Evolutionary conservation across 2,888 invertebrate species (phyloP).

Genomic region (Ectemnius lituratus): DNA sequence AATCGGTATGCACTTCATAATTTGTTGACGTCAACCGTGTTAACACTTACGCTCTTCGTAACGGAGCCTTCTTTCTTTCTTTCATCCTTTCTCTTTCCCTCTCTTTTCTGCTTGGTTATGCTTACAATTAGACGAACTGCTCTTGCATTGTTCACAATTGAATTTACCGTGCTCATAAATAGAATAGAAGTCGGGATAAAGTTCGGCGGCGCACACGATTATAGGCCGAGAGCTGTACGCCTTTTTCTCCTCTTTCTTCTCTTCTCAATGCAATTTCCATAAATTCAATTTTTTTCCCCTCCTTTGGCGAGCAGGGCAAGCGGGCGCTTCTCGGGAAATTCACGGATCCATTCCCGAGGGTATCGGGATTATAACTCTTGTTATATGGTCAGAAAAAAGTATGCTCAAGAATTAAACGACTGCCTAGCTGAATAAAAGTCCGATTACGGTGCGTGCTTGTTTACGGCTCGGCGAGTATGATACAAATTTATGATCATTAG

Average conservation of each 20-base stretch:
- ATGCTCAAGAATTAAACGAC: constrained; percentile 29
- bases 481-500: too few relatives aligned
- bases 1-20: background rate
- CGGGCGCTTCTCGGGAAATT: constrained; percentile 8
- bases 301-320: background rate
- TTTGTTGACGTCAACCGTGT: background rate
- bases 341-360: constrained; percentile 27
- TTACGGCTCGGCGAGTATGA: too few relatives aligned
- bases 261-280: constrained; percentile 54
- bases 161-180: constrained; percentile 40
- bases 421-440: constrained; percentile 17
- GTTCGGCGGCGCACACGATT: constrained; percentile 37
- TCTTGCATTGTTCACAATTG: constrained; percentile 27
- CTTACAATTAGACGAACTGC: constrained; percentile 24
- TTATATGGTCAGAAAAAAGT: constrained; percentile 30
- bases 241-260: constrained; percentile 17
- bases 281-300: constrained; percentile 53
- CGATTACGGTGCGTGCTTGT: too few relatives aligned
- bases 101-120: constrained; percentile 12
- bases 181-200: constrained; percentile 27
- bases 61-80: background rate
- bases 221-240: constrained; percentile 31
- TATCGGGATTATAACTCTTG: constrained; percentile 48
- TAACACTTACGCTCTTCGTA: too few relatives aligned
- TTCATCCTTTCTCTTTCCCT: background rate